phyloP scores from a whole-genome alignment of 2,113 vertebrate genomes.

The Natator depressus region DNA sequence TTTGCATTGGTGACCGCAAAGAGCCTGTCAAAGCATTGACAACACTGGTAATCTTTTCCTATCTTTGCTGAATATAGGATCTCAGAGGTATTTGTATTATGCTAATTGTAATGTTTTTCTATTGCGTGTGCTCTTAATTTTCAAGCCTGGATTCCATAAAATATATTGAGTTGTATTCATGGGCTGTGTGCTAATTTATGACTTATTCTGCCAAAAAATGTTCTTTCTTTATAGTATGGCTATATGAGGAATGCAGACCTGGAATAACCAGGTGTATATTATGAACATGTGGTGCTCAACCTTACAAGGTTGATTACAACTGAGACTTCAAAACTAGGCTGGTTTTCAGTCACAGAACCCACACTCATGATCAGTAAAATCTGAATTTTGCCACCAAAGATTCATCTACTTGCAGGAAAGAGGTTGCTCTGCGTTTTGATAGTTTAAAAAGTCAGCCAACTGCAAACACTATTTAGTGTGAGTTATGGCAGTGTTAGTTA shows the following conservation, averaged over 20 bases:
- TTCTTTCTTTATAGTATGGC: background rate
- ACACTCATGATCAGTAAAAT: accelerated
- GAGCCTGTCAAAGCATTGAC: background rate
- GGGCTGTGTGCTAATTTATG: background rate
- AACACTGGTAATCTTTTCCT: background rate
- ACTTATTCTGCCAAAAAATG: background rate
- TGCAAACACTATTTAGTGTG: background rate
- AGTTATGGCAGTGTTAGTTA: background rate
- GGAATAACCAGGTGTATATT: background rate
- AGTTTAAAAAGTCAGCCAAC: background rate
- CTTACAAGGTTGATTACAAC: background rate
- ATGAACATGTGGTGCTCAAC: background rate
- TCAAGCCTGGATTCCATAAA: background rate
- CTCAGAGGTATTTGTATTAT: background rate
- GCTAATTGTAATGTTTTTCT: background rate
- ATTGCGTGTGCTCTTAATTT: background rate
- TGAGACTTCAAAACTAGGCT: background rate
- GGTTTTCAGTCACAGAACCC: background rate
- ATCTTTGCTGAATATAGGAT: background rate
- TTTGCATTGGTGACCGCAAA: background rate
- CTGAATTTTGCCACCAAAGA: background rate
- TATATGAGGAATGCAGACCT: background rate
- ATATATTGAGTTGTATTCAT: background rate
- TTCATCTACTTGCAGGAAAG: background rate
- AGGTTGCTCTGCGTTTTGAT: background rate